These are phyloP conservation scores for Hydraecia micacea DNA, from an alignment of 2,888 invertebrate species.

Conservation along the genomic window DNA sequence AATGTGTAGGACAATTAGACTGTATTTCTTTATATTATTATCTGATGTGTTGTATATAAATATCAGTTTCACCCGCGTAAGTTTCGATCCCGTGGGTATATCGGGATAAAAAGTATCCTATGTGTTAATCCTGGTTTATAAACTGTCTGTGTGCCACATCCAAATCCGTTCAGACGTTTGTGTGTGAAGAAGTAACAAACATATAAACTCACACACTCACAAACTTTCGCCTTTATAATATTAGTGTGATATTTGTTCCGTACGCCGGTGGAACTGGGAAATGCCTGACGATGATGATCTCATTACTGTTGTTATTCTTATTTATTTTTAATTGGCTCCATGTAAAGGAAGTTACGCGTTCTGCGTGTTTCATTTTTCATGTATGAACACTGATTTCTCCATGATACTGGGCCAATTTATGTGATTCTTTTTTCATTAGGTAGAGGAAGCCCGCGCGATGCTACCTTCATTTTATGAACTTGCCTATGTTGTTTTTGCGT, in stretches of 20 bases:
- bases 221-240: no score
- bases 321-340: neutral
- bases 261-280: neutral
- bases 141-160: no score
- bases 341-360: neutral
- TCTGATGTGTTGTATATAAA: neutral
- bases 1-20: conserved; percentile 14
- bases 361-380: neutral
- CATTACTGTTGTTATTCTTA: neutral
- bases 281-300: neutral
- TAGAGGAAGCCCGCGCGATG: neutral
- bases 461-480: neutral
- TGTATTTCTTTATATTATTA: neutral
- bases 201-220: no score
- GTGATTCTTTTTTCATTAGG: no score
- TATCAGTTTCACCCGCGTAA: no score
- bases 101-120: no score
- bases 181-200: no score
- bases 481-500: neutral
- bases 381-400: neutral
- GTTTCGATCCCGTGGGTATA: no score
- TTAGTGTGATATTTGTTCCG: neutral
- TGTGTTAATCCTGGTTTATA: no score
- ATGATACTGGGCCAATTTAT: neutral
- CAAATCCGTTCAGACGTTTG: no score